These are phyloP conservation scores for Leptinotarsa defecta DNA, from an alignment of 1,140 invertebrate genomes.

Conservation along the genomic window DNA sequence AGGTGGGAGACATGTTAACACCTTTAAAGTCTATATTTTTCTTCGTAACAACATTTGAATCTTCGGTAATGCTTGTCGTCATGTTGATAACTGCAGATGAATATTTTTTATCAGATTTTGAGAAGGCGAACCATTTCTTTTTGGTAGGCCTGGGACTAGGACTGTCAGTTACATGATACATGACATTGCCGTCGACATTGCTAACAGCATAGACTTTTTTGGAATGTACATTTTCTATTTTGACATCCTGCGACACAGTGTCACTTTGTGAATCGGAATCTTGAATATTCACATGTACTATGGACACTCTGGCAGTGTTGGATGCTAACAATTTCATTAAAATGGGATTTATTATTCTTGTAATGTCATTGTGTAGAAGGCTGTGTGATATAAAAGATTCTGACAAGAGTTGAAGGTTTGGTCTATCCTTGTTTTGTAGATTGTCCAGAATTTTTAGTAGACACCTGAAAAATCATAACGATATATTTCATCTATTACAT, in stretches of 20 bases:
- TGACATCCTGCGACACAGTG: slow-evolving; percentile 52
- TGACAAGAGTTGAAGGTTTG: slow-evolving; percentile 71
- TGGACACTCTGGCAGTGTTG: slow-evolving; percentile 82
- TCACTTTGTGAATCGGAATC: slow-evolving; percentile 63
- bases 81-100: slow-evolving; percentile 47
- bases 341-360: slow-evolving; percentile 78
- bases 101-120: slow-evolving; percentile 50
- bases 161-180: slow-evolving; percentile 73
- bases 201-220: slow-evolving; percentile 83
- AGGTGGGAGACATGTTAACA: slow-evolving; percentile 43
- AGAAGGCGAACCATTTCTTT: slow-evolving; percentile 53
- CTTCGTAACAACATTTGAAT: slow-evolving; percentile 50
- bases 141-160: slow-evolving; percentile 51
- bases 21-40: slow-evolving; percentile 54
- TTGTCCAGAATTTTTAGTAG: slow-evolving; percentile 80
- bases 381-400: slow-evolving; percentile 76
- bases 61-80: slow-evolving; percentile 51
- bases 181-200: slow-evolving; percentile 83
- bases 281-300: slow-evolving; percentile 81
- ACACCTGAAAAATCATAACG: slow-evolving; percentile 59
- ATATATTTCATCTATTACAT: neutral
- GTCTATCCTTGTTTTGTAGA: slow-evolving; percentile 69
- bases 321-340: slow-evolving; percentile 79
- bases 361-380: slow-evolving; percentile 76
- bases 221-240: slow-evolving; percentile 58